phyloP scores from a whole-genome alignment of 1,140 invertebrate species.

The Bombyx mandarina region DNA sequence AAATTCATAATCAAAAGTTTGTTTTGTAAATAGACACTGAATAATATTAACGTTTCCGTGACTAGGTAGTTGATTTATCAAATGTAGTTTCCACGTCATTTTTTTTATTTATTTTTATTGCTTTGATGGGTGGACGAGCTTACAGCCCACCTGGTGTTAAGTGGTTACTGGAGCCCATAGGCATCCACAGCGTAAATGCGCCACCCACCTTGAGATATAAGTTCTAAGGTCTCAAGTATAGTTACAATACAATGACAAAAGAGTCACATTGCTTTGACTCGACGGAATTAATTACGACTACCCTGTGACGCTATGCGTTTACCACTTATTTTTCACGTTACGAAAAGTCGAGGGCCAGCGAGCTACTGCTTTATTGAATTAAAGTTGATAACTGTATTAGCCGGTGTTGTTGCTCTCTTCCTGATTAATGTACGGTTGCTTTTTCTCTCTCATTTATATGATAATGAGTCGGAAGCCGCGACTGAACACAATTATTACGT shows the following conservation, averaged over 20 bases:
- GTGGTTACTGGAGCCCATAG: too few species aligned
- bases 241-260: too few species aligned
- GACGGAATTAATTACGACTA: conserved; percentile 59
- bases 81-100: too few species aligned
- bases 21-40: background rate
- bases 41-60: conserved; percentile 8
- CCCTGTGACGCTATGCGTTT: conserved; percentile 52
- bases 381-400: conserved; percentile 70
- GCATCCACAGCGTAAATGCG: too few species aligned
- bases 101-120: too few species aligned
- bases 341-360: conserved; percentile 39
- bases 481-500: conserved; percentile 61
- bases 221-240: too few species aligned
- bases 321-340: conserved; percentile 62
- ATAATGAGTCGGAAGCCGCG: conserved; percentile 57
- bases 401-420: conserved; percentile 62
- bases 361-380: conserved; percentile 60
- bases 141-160: too few species aligned
- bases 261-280: background rate
- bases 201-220: too few species aligned
- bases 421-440: conserved; percentile 64
- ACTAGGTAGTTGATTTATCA: background rate
- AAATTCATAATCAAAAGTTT: background rate
- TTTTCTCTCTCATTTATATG: conserved; percentile 70
- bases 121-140: too few species aligned